A percentile compares a stretch with the other conserved stretches of the same genome.
Conservation (phyloP, 2,797 vertebrate genomes). For the Pantherophis alleghaniensis region DNA sequence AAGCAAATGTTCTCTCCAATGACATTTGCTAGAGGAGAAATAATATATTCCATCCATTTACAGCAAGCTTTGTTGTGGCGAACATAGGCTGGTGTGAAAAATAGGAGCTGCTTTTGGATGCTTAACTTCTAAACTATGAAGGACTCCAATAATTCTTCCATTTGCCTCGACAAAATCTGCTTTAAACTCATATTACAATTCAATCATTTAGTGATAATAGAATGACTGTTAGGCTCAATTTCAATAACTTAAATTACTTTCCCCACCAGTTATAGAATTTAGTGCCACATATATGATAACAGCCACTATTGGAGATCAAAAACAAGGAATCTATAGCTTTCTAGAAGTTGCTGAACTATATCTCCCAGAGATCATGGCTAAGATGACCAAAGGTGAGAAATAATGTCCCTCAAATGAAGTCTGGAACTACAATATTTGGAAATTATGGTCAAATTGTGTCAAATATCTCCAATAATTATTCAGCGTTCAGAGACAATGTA, state of each 20-base stretch:
- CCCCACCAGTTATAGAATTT: not conserved
- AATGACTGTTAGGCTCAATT: not conserved
- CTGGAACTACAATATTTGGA: not conserved
- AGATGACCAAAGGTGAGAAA: not conserved
- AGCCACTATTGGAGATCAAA: not conserved
- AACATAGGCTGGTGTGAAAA: not conserved
- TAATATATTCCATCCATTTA: not conserved
- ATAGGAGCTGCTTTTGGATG: not conserved
- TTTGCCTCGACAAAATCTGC: rapidly evolving
- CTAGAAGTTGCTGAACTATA: not conserved
- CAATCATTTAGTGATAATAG: not conserved
- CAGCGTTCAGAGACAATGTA: not conserved
- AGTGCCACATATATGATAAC: not conserved
- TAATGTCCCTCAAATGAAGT: not conserved
- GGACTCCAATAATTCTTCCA: not conserved
- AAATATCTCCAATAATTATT: not conserved
- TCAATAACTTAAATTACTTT: not conserved
- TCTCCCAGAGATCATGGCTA: not conserved
- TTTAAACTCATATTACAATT: not conserved
- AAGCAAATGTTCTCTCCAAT: not conserved
- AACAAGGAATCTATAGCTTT: not conserved
- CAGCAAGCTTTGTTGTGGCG: rapidly evolving
- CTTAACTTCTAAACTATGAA: rapidly evolving
- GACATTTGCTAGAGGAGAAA: not conserved
- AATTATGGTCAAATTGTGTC: not conserved